Evolutionary conservation across 2,888 invertebrate species (phyloP).

Genomic region (Heteromyza rotundicornis): DNA sequence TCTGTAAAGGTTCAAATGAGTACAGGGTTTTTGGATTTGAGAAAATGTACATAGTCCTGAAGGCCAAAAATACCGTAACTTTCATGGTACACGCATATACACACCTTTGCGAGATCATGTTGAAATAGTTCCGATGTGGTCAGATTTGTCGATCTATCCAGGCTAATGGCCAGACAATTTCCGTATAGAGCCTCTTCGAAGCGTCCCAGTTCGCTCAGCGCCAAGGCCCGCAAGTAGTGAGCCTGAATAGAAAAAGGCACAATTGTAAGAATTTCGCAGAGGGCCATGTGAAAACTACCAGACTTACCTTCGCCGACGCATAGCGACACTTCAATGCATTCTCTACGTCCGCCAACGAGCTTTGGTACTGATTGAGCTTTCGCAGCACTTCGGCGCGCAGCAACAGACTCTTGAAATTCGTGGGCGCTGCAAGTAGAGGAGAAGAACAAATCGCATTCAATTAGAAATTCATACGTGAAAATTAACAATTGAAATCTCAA

Average conservation of each 20-base stretch:
- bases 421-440: constrained; percentile 67
- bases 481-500: background rate
- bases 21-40: background rate
- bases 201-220: constrained; percentile 63
- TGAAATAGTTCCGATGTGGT: constrained; percentile 59
- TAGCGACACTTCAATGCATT: constrained; percentile 69
- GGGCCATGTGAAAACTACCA: background rate
- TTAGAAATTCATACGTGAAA: background rate
- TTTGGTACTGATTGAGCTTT: constrained; percentile 68
- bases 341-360: constrained; percentile 72
- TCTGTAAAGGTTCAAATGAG: constrained; percentile 36
- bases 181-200: constrained; percentile 66
- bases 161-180: constrained; percentile 65
- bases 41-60: no score
- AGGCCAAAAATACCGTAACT: background rate
- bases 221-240: constrained; percentile 65
- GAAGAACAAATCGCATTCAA: background rate
- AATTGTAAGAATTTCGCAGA: background rate
- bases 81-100: constrained; percentile 17
- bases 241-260: constrained; percentile 56
- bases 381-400: constrained; percentile 71
- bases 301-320: constrained; percentile 71
- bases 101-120: constrained; percentile 62
- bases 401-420: constrained; percentile 70
- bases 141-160: constrained; percentile 61